Evolutionary conservation across 2,888 invertebrate genomes (phyloP), one percentile per base, ranked within the genome.

Genomic region (Microctonus aethiopoides): DNA sequence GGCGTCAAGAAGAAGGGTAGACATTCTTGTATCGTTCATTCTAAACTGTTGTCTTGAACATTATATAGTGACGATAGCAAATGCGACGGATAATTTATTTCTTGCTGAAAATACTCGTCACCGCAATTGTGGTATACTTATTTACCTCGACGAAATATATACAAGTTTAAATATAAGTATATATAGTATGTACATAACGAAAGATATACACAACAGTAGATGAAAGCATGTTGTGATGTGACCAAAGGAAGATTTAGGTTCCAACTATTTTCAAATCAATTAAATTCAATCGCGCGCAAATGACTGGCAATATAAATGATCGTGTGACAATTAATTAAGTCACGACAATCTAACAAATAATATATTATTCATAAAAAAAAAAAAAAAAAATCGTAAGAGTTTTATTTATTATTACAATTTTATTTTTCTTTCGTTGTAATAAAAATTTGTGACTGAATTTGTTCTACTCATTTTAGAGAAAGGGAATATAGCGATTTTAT

Each of bases 241-340:
- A 22, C 41, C n/a, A 51, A 22, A 36, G 73, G 72, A 57, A 72
- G 74, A 79, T 79, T 80, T 78, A 73, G 76, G 59, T 61, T 34
- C 68, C 63, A 84, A 84, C 84, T 84, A 84, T 84, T 84, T 76
- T 79, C 70, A 76, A 84, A 82, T 83, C 81, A 84, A 84, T 84
- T 84, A 82, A 83, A 83, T 39, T 46, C 54, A 22, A 26, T 29
- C 46, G 62, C 34, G 46, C 26, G 41, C 26, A 62, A 62, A 62
- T 46, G n/a, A 46, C 46, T 56, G 24, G 22, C 22, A n/a, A 65
- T 56, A 46, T 20, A 65, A 36, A 54, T 29, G 46, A 62, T 62
- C 32, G 1, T 13, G n/a, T n/a, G 26, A 16, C 6, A 41, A n/a
- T 62, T 46, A 41, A 62, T 41, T 62, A 39, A 60, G 13, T 36